phyloP scores from a whole-genome alignment of 2,797 vertebrate species.

The Ctenopoma multispine region DNA sequence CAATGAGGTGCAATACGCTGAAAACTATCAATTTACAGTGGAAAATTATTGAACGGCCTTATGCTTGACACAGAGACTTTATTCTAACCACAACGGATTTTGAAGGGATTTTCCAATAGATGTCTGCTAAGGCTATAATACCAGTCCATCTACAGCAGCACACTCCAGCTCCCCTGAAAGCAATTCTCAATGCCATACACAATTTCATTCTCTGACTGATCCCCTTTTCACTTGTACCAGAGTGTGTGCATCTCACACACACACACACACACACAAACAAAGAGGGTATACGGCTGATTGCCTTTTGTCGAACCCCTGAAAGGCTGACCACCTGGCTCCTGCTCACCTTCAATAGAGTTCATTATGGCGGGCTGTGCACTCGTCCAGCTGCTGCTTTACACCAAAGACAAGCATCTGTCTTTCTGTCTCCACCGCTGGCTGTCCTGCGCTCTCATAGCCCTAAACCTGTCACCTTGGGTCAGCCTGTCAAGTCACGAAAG shows the following conservation, averaged over 20 bases:
- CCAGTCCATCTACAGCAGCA: constrained; percentile 61
- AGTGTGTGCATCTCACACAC: constrained; percentile 40
- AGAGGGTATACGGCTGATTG: constrained; percentile 66
- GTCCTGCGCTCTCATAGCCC: constrained; percentile 19
- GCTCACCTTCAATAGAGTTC: constrained; percentile 76
- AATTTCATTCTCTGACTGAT: constrained; percentile 66
- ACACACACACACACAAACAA: constrained; percentile 44
- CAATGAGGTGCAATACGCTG: constrained; percentile 49
- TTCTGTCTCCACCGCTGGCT: constrained; percentile 23
- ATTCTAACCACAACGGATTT: constrained; percentile 72
- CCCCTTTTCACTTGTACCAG: constrained; percentile 39
- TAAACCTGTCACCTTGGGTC: constrained; percentile 43
- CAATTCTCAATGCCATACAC: constrained; percentile 67
- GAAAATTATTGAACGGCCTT: constrained; percentile 67
- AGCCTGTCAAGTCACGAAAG: constrained; percentile 50
- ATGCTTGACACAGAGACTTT: constrained; percentile 66
- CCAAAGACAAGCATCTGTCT: constrained; percentile 48
- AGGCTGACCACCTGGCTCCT: constrained; percentile 73
- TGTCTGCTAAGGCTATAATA: constrained; percentile 65
- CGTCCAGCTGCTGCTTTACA: constrained; percentile 68
- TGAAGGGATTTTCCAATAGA: constrained; percentile 73
- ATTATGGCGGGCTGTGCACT: constrained; percentile 60
- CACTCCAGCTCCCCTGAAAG: constrained; percentile 70
- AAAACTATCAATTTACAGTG: constrained; percentile 72
- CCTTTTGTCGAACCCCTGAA: constrained; percentile 72